phyloP scores from a whole-genome alignment of 2,797 vertebrate genomes.

The Sebastes paucispinis region DNA sequence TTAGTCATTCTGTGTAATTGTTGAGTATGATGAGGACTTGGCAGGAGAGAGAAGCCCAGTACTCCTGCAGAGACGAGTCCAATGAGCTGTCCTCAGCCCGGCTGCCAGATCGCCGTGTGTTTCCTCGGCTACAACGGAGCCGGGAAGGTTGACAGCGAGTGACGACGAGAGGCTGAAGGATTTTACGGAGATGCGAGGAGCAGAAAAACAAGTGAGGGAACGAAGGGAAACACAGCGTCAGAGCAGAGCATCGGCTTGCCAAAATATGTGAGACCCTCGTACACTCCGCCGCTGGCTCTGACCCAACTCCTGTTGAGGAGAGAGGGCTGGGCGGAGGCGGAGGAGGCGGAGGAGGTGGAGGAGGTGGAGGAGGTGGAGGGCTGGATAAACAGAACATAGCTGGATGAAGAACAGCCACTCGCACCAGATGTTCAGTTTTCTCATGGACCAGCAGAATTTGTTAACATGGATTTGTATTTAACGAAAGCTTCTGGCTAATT shows the following conservation, averaged over 20 bases:
- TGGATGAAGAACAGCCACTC: constrained; percentile 27
- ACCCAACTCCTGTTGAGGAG: constrained; percentile 41
- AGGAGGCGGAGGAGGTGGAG: neutral
- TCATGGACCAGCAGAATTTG: constrained; percentile 29
- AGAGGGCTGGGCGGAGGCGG: neutral
- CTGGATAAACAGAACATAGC: constrained; percentile 50
- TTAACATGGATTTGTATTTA: constrained; percentile 11
- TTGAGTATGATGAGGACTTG: constrained; percentile 63
- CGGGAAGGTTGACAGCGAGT: constrained; percentile 22
- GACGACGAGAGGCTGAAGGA: constrained; percentile 22
- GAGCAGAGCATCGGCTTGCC: constrained; percentile 14
- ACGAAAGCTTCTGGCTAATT: neutral
- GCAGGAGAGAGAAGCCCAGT: constrained; percentile 47
- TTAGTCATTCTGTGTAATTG: constrained; percentile 64
- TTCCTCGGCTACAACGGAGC: constrained; percentile 22
- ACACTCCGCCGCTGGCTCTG: constrained; percentile 34
- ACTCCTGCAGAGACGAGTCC: constrained; percentile 52
- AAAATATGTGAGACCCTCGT: constrained; percentile 40
- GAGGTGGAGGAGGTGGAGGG: neutral
- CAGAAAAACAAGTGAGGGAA: constrained; percentile 20
- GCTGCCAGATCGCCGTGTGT: constrained; percentile 49
- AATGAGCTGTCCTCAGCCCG: constrained; percentile 37
- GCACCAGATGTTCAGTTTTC: constrained; percentile 61
- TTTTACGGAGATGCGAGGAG: constrained; percentile 3
- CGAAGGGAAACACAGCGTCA: constrained; percentile 1